phyloP scores from a whole-genome alignment of 2,888 invertebrate species.

The Cryptocephalus moraei region DNA sequence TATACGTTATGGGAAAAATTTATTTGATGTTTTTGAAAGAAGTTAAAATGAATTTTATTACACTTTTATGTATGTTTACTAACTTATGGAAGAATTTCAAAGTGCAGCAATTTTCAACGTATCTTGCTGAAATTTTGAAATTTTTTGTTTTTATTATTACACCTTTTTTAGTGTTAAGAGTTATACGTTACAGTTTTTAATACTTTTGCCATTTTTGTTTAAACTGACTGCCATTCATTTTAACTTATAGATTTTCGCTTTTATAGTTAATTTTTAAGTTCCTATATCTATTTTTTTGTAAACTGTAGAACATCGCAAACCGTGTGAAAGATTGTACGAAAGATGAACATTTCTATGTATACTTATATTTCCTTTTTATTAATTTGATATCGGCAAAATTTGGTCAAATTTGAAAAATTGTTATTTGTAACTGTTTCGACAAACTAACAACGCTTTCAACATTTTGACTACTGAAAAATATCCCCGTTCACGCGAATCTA shows the following conservation, averaged over 20 bases:
- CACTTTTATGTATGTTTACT: slow-evolving; percentile 23
- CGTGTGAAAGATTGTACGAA: slow-evolving; percentile 18
- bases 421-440: no score
- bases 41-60: slow-evolving; percentile 19
- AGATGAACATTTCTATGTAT: slow-evolving; percentile 3
- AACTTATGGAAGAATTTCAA: slow-evolving; percentile 15
- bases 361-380: no score
- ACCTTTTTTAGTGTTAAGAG: slow-evolving; percentile 13
- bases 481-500: no score
- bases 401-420: no score
- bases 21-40: slow-evolving; percentile 19
- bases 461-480: no score
- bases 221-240: slow-evolving; percentile 31
- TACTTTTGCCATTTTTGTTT: slow-evolving; percentile 28
- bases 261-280: slow-evolving; percentile 30
- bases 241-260: slow-evolving; percentile 28
- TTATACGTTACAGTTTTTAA: slow-evolving; percentile 21
- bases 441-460: no score
- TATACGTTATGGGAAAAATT: slow-evolving; percentile 18
- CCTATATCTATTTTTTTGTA: slow-evolving; percentile 26
- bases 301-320: slow-evolving; percentile 22
- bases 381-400: no score
- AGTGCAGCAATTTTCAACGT: background rate
- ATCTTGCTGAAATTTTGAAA: background rate
- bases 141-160: slow-evolving; percentile 1